Percentiles rank a stretch among this genome's conserved stretches.
Conservation (phyloP, 2,797 vertebrate genomes). For the Microctenopoma steveboyesi region DNA sequence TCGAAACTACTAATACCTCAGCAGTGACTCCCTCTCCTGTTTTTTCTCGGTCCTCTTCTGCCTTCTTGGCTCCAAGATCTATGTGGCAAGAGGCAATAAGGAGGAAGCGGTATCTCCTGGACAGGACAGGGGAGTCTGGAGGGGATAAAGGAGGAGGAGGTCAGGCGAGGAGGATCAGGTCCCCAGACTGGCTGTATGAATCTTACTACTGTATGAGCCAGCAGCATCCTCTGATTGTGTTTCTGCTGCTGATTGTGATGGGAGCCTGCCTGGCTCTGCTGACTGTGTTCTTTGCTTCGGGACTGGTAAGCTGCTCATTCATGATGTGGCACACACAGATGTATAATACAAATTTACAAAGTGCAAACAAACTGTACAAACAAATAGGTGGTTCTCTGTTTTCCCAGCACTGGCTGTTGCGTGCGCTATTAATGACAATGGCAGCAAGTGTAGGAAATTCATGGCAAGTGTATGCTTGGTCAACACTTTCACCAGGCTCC, state of each 20-base stretch:
- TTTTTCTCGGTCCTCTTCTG: slow-evolving; percentile 62
- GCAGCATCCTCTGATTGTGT: slow-evolving; percentile 98
- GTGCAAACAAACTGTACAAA: slow-evolving; percentile 12
- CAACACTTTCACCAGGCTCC: background rate
- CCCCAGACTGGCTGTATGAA: slow-evolving; percentile 92
- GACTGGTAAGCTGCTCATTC: slow-evolving; percentile 89
- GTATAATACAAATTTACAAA: slow-evolving; percentile 17
- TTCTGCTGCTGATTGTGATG: slow-evolving; percentile 97
- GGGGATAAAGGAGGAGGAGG: slow-evolving; percentile 65
- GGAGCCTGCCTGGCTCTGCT: slow-evolving; percentile 95
- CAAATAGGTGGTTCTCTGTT: too few relatives aligned
- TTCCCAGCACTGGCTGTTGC: too few relatives aligned
- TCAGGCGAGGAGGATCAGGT: slow-evolving; percentile 74
- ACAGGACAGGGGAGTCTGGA: slow-evolving; percentile 65
- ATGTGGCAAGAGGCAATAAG: slow-evolving; percentile 89
- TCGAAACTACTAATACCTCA: slow-evolving; percentile 71
- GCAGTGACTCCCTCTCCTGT: slow-evolving; percentile 53
- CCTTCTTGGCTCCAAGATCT: slow-evolving; percentile 75
- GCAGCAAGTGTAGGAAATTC: background rate
- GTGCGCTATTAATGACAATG: too few relatives aligned
- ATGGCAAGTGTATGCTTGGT: slow-evolving; percentile 6
- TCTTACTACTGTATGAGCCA: slow-evolving; percentile 98
- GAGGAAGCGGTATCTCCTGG: slow-evolving; percentile 78
- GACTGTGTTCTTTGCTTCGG: slow-evolving; percentile 95
- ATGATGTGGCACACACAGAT: slow-evolving; percentile 24